These are phyloP conservation scores for Drosophila paramelanica DNA, from an alignment of 2,888 invertebrate genomes.

Conservation along the genomic window DNA sequence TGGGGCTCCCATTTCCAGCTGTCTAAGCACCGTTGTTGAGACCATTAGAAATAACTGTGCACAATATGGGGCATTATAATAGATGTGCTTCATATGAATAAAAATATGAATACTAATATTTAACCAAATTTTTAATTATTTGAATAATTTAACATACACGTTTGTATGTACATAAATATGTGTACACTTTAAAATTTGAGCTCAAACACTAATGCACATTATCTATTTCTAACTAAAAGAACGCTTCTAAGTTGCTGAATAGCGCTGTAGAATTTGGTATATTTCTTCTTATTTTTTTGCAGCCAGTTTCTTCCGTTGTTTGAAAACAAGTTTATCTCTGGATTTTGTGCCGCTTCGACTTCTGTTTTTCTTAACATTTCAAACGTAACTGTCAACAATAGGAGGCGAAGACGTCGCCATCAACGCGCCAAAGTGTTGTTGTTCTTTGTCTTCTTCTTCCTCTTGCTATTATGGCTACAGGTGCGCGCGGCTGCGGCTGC, in stretches of 20 bases:
- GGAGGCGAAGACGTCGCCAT: constrained; percentile 44
- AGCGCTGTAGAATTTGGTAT: constrained; percentile 25
- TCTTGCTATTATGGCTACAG: constrained; percentile 47
- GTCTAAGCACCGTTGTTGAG: constrained; percentile 63
- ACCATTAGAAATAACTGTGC: constrained; percentile 54
- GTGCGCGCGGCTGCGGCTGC: constrained; percentile 45
- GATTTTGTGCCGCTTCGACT: constrained; percentile 56
- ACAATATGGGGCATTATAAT: constrained; percentile 22
- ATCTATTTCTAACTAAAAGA: not conserved
- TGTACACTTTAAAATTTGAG: not conserved
- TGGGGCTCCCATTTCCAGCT: constrained; percentile 58
- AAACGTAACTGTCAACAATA: constrained; percentile 79
- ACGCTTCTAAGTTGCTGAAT: constrained; percentile 30
- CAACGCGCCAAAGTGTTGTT: constrained; percentile 25
- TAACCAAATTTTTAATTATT: not conserved
- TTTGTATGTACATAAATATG: not conserved
- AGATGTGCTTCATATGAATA: constrained; percentile 1
- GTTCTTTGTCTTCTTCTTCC: constrained; percentile 28
- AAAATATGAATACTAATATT: not conserved
- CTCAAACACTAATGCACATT: not conserved
- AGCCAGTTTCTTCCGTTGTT: constrained; percentile 65
- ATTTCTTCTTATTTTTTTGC: constrained; percentile 21
- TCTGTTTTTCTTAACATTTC: constrained; percentile 66
- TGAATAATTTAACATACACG: too few species aligned
- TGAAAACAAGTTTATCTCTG: constrained; percentile 64